Conservation (phyloP, 2,888 invertebrate genomes). For the Mallateleia sp. region DNA sequence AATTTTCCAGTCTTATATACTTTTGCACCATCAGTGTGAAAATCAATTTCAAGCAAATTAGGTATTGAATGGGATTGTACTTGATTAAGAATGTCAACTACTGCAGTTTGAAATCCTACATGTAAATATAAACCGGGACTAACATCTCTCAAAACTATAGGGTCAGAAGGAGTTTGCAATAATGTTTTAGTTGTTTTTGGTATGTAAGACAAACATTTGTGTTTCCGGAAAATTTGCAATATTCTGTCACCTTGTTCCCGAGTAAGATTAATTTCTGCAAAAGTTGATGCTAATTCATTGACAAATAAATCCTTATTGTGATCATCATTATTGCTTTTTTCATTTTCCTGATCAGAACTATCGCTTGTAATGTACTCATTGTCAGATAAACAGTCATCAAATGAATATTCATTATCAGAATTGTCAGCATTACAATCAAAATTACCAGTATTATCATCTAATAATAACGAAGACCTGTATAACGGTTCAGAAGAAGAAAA, state of each 20-base stretch:
- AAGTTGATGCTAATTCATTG: too few species aligned
- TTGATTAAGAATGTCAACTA: slow-evolving; percentile 10
- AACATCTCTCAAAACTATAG: slow-evolving; percentile 12
- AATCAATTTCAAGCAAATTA: slow-evolving; percentile 4
- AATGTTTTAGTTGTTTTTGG: slow-evolving; percentile 4
- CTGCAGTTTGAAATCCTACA: slow-evolving; percentile 12
- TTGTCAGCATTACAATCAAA: too few species aligned
- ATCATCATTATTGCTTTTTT: too few species aligned
- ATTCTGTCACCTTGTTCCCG: slow-evolving; percentile 30
- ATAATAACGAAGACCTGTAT: too few species aligned
- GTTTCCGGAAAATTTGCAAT: slow-evolving; percentile 15
- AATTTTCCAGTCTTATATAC: neutral
- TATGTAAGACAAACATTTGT: slow-evolving; percentile 18
- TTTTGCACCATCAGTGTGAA: slow-evolving; percentile 34
- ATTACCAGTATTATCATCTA: too few species aligned
- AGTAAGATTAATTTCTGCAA: too few species aligned
- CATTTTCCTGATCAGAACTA: too few species aligned
- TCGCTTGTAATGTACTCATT: too few species aligned
- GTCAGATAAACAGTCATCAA: too few species aligned
- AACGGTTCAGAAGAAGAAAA: too few species aligned
- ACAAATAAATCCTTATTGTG: too few species aligned
- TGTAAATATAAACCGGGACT: slow-evolving; percentile 26
- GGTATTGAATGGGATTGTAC: slow-evolving; percentile 6
- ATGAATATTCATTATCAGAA: too few species aligned
- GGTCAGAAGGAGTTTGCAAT: slow-evolving; percentile 3